Base-by-base conservation (phyloP, 2,797 vertebrate genomes). In the Liasis olivaceus region DNA sequence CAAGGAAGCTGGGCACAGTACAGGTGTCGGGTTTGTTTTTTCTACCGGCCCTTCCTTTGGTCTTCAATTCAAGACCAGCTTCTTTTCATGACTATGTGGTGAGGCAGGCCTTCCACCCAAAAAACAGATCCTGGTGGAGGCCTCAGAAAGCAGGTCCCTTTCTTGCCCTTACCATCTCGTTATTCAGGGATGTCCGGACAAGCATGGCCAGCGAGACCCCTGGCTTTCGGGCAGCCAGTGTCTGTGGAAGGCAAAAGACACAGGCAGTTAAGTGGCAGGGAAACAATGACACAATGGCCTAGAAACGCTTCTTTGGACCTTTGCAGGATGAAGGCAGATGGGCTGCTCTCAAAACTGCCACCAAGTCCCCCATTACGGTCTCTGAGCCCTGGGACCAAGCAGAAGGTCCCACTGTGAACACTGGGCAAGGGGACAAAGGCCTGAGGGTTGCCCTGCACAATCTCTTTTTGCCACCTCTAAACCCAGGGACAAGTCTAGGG, bases 201-300 rank as follows among this genome's bases (percentile, higher is more conserved):
- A 99, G 98, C 97, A 99, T 99, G 95, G 98, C 99, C 95, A 99
- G 98, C 89, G 99, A 99, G 96, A 99, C 98, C 96, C 99, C 99
- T 97, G 99, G 99, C 98, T 99, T 99, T 97, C 99, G 98, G 97
- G 99, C 99, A 98, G 99, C 98, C 96, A 99, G 97, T 31, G 99
- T 99, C 99, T 99, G 96, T 89, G 90, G 22, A 96, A 94, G 91
- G 84, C 20, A 96, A 95, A 95, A 1, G 2, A 81, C 3, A 42
- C 17, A 96, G 93, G 87, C 47, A 31, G n/a, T 36, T 36, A 24
- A 60, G 6, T 4, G 12, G 47, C 58, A 85, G n/a, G 28, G 6
- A 28, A 54, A 8, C 15, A 5, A 14, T 3, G 72, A 12, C 59
- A n/a, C 0, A 47, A 4, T 6, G 26, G 89, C 28, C 22, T 2